A percentile compares a stretch with the other conserved stretches of the same genome.
Conservation (phyloP, 2,888 invertebrate species). For the Bimastos eiseni region DNA sequence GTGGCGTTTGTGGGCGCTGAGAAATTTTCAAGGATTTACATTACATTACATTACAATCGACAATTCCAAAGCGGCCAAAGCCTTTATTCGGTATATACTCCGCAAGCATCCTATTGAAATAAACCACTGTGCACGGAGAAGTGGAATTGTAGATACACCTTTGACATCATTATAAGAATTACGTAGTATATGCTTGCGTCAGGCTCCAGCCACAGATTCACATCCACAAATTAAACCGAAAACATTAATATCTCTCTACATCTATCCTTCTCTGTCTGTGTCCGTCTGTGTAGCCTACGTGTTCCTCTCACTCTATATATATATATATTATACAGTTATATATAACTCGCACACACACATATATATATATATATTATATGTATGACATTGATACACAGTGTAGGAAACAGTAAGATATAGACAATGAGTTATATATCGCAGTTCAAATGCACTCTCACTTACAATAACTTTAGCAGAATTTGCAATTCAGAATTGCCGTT, state of each 20-base stretch:
- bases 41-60: too few relatives aligned
- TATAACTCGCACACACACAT: too few relatives aligned
- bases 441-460: neutral
- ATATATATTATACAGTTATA: too few relatives aligned
- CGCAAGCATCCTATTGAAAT: neutral
- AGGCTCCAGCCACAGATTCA: neutral
- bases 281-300: neutral
- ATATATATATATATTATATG: too few relatives aligned
- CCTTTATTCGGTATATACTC: neutral
- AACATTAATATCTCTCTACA: neutral
- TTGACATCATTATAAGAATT: neutral
- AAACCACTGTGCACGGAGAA: neutral
- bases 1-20: too few relatives aligned
- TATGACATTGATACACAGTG: too few relatives aligned
- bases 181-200: neutral
- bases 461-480: neutral
- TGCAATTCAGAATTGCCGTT: neutral
- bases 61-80: too few relatives aligned
- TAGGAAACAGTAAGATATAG: too few relatives aligned
- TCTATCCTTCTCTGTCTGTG: neutral
- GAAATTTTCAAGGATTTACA: too few relatives aligned
- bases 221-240: too few relatives aligned
- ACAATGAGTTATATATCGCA: neutral
- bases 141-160: neutral
- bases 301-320: neutral